phyloP scores from a whole-genome alignment of 1,140 invertebrate genomes.

The Trachymyrmex septentrionalis region DNA sequence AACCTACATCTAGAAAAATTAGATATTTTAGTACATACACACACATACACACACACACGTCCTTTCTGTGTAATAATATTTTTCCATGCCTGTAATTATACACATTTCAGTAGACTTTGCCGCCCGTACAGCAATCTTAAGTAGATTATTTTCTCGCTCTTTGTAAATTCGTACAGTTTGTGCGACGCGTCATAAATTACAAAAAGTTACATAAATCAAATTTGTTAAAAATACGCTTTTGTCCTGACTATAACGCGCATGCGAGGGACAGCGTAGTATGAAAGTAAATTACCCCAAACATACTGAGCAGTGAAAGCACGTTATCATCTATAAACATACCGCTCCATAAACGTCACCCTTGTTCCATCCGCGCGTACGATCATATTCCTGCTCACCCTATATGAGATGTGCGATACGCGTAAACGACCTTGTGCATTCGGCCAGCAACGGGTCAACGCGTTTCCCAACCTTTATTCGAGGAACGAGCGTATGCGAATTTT shows the following conservation, averaged over 20 bases:
- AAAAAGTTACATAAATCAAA: slow-evolving; percentile 7
- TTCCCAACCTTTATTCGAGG: neutral
- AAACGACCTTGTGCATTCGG: slow-evolving; percentile 43
- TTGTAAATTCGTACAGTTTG: neutral
- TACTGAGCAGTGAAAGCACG: slow-evolving; percentile 44
- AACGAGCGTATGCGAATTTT: slow-evolving; percentile 42
- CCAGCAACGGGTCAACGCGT: neutral
- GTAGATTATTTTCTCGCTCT: neutral
- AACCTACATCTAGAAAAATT: too few relatives aligned
- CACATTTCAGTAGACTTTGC: neutral
- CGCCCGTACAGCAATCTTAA: neutral
- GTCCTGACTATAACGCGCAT: neutral
- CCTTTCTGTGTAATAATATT: neutral
- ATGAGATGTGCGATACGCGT: slow-evolving; percentile 29
- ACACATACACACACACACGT: too few relatives aligned
- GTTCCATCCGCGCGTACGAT: slow-evolving; percentile 24
- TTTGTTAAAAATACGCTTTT: slow-evolving; percentile 18
- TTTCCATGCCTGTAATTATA: neutral
- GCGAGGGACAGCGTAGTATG: neutral
- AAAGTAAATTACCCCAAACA: slow-evolving; percentile 53
- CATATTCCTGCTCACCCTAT: slow-evolving; percentile 5
- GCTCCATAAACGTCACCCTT: slow-evolving; percentile 48
- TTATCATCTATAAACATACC: slow-evolving; percentile 57
- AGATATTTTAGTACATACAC: too few relatives aligned
- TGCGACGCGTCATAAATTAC: neutral